Evolutionary conservation across 2,113 vertebrate species (phyloP).

Genomic region (Spea multiplicata): DNA sequence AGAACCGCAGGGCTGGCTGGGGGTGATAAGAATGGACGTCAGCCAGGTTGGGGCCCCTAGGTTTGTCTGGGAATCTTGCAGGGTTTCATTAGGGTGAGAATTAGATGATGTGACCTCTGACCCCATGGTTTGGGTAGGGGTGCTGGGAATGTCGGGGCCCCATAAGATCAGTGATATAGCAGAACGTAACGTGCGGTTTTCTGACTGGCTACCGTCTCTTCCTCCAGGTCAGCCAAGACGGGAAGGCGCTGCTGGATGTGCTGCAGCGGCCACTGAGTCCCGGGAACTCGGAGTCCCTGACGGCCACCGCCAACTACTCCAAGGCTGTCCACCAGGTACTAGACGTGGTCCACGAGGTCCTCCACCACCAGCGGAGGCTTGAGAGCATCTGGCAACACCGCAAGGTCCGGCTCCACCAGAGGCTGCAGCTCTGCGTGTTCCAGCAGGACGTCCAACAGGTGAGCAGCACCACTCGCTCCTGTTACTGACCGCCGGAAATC

Average conservation of each 20-base stretch:
- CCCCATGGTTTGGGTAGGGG: no score
- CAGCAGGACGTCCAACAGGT: constrained; percentile 99
- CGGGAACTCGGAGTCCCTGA: constrained; percentile 91
- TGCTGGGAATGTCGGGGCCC: no score
- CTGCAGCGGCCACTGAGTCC: constrained; percentile 93
- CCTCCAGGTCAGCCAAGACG: constrained; percentile 92
- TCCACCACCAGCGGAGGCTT: constrained; percentile 91
- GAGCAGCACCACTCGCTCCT: neutral
- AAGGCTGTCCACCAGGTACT: constrained; percentile 96
- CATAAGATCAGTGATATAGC: no score
- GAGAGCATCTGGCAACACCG: constrained; percentile 98
- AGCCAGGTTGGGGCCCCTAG: no score
- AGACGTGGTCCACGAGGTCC: constrained; percentile 93
- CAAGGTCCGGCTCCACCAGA: constrained; percentile 93
- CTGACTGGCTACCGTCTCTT: constrained; percentile 32
- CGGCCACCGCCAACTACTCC: constrained; percentile 96
- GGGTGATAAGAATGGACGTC: no score
- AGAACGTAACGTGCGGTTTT: no score
- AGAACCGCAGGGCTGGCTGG: no score
- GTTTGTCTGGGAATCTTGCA: no score
- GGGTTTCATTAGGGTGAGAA: no score
- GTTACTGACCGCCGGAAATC: no score
- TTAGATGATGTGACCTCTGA: no score
- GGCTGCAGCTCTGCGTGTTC: constrained; percentile 96
- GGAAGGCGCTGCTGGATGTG: constrained; percentile 92